phyloP scores from a whole-genome alignment of 2,113 vertebrate species.

The Pyxicephalus adspersus region DNA sequence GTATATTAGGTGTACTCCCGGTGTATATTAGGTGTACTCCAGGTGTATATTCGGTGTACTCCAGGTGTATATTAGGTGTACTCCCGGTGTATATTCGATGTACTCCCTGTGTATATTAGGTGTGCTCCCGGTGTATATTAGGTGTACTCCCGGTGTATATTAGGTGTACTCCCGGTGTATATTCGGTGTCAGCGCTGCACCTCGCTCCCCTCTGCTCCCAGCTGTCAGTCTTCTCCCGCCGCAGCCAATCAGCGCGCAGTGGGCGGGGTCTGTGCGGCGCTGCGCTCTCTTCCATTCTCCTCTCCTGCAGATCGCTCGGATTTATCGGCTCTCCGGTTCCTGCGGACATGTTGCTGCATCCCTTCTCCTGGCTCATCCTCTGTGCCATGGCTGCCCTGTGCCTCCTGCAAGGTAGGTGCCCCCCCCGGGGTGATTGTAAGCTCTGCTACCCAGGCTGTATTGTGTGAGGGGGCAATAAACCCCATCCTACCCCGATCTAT shows the following conservation, averaged over 20 bases:
- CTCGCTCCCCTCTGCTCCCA: background rate
- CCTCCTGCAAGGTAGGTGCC: slow-evolving; percentile 52
- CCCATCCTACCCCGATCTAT: too few relatives aligned
- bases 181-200: background rate
- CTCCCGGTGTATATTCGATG: background rate
- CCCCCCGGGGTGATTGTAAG: background rate
- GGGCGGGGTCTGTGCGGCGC: slow-evolving; percentile 25
- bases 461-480: background rate
- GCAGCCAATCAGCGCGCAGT: slow-evolving; percentile 6
- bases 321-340: slow-evolving; percentile 23
- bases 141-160: too few relatives aligned
- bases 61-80: too few relatives aligned
- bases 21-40: too few relatives aligned
- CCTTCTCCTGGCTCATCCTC: slow-evolving; percentile 28
- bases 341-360: slow-evolving; percentile 21
- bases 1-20: too few relatives aligned
- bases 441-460: background rate
- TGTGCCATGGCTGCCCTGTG: slow-evolving; percentile 42
- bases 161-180: background rate
- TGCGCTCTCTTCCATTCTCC: slow-evolving; percentile 30
- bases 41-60: too few relatives aligned
- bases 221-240: background rate
- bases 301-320: slow-evolving; percentile 28
- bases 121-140: background rate
- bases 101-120: background rate